Conservation (phyloP, 2,888 invertebrate genomes). For the Ecdyonurus torrentis region DNA sequence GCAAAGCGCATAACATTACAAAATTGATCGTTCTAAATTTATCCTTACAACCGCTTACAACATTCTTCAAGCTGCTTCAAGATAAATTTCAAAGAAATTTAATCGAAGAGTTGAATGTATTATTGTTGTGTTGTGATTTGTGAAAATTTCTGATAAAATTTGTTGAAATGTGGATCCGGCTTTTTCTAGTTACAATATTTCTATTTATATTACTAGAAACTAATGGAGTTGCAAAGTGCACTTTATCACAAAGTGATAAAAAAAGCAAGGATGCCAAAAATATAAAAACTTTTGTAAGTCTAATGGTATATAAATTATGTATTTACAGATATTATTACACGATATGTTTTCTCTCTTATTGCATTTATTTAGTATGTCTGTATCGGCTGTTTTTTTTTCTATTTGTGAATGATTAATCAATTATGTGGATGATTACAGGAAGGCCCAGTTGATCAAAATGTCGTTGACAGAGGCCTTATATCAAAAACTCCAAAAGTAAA, state of each 20-base stretch:
- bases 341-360: too few species aligned
- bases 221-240: not conserved
- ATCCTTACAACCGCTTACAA: too few species aligned
- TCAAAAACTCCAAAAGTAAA: slow-evolving; percentile 34
- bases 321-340: too few species aligned
- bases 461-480: not conserved
- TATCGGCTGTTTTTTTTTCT: not conserved
- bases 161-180: not conserved
- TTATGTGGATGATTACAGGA: not conserved
- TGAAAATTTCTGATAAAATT: not conserved
- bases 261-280: slow-evolving; percentile 1
- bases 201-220: not conserved
- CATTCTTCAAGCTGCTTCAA: too few species aligned
- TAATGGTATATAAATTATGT: too few species aligned
- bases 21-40: too few species aligned
- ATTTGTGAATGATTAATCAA: not conserved
- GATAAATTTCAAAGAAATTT: too few species aligned
- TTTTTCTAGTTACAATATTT: not conserved
- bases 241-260: slow-evolving; percentile 1
- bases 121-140: too few species aligned
- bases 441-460: not conserved
- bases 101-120: too few species aligned
- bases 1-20: too few species aligned
- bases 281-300: not conserved
- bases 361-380: too few species aligned